phyloP scores from a whole-genome alignment of 2,888 invertebrate genomes.

The Cosmorhoe ocellata region DNA sequence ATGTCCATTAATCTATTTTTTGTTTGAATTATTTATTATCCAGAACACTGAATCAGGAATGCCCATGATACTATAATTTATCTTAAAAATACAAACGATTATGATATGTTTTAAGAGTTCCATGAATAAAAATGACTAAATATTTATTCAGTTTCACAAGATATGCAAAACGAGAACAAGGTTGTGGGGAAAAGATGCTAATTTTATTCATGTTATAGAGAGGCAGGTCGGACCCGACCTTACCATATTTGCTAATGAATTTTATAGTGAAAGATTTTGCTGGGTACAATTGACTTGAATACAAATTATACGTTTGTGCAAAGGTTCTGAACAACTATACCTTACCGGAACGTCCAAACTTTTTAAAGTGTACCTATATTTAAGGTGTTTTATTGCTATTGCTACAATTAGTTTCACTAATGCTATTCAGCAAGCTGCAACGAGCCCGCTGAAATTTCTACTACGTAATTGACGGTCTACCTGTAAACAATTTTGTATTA shows the following conservation, averaged over 20 bases:
- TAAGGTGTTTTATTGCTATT: no score
- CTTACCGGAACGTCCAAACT: no score
- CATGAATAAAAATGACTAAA: constrained; percentile 31
- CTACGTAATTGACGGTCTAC: no score
- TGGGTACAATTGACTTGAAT: constrained; percentile 33
- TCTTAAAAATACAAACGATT: constrained; percentile 11
- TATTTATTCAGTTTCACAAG: constrained; percentile 32
- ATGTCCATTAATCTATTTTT: no score
- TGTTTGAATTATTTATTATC: no score
- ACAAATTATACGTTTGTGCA: constrained; percentile 22
- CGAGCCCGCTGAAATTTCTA: no score
- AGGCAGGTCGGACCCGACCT: constrained; percentile 39
- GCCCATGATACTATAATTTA: background rate
- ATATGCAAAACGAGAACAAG: constrained; percentile 36
- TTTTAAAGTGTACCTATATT: no score
- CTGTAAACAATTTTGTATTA: background rate
- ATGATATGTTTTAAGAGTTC: constrained; percentile 24
- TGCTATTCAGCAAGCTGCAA: no score
- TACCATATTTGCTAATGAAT: constrained; percentile 54
- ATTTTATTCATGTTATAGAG: constrained; percentile 55
- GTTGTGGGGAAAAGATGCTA: constrained; percentile 48
- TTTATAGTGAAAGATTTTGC: constrained; percentile 44
- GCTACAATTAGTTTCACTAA: no score
- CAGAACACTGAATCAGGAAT: no score
- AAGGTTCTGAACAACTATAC: constrained; percentile 1